Evolutionary conservation across 2,797 vertebrate genomes (phyloP), one percentile per base, ranked within the genome.

Genomic region (Delichon dasypus): DNA sequence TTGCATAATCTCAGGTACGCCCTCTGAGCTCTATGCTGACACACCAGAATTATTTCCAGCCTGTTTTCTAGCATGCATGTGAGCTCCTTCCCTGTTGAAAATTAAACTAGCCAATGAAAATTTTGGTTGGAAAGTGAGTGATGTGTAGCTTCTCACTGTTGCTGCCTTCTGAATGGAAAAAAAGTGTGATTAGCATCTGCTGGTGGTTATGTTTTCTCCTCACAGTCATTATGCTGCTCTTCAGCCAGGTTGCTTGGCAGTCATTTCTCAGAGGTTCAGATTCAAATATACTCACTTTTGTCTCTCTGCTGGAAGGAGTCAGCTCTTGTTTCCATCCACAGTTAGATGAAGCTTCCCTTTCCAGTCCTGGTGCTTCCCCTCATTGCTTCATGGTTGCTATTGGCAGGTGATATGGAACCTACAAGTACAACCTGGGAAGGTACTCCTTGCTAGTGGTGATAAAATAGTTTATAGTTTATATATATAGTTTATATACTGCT

Each of bases 81-180:
- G 21, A 82, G 55, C 5, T 38, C 7, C 6, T 79, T 38, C 13
- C 17, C 23, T 71, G 21, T 58, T n/a, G n/a, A 77, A 85, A 80
- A 7, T 13, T 44, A 13, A 81, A 57, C 38, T n/a, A 36, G 15
- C 3, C 32, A 55, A 60, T 4, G 11, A 22, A 0, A 1, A 2
- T 51, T 87, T 71, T 25, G 6, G 11, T 7, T 81, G 40, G 34
- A 47, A 67, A 27, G 15, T 64, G 40, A 71, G 26, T 6, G 12
- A 38, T 65, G 13, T 3, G 1, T 10, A 72, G 7, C 26, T 71
- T 45, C 34, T 72, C 16, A 13, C 22, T 44, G 16, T 51, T 85
- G 16, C 19, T 84, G 34, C 12, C 40, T 42, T 84, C 72, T 10
- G 15, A 79, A 88, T 13, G 17, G 13, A 29, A 88, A 70, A 8